phyloP scores from a whole-genome alignment of 37 sponge, comb jelly and placozoan genomes.

The Aplysina aerophoba region DNA sequence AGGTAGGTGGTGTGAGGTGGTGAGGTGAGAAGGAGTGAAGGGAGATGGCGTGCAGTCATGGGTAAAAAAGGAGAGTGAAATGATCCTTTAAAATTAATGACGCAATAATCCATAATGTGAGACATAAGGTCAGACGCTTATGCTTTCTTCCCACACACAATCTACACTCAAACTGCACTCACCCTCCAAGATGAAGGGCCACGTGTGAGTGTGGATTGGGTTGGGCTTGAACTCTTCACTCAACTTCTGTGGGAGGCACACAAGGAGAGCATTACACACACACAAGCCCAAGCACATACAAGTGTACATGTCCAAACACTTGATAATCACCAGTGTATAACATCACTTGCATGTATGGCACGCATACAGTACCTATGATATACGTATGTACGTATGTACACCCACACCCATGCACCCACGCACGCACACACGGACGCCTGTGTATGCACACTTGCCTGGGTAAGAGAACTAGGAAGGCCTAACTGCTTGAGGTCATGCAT shows the following conservation, averaged over 20 bases:
- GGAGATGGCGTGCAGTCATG: too few relatives aligned
- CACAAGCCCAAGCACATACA: too few relatives aligned
- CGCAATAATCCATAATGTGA: too few relatives aligned
- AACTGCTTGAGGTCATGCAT: neutral
- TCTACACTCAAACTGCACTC: neutral
- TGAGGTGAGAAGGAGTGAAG: too few relatives aligned
- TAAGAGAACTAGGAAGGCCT: neutral
- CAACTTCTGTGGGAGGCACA: neutral
- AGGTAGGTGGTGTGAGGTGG: too few relatives aligned
- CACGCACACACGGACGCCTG: constrained; percentile 7
- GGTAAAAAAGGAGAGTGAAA: too few relatives aligned
- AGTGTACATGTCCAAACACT: too few relatives aligned
- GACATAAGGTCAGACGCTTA: too few relatives aligned
- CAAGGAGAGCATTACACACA: too few relatives aligned
- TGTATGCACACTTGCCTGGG: neutral
- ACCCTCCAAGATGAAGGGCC: constrained; percentile 8
- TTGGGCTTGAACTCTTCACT: neutral
- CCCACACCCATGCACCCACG: neutral
- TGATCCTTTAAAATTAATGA: too few relatives aligned
- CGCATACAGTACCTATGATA: neutral
- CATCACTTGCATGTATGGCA: neutral
- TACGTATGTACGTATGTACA: neutral
- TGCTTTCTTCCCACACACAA: too few relatives aligned
- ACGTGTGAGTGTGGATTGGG: neutral
- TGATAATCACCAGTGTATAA: too few relatives aligned